Evolutionary conservation across 2,888 invertebrate genomes (phyloP).

Genomic region (Pandemis corylana): DNA sequence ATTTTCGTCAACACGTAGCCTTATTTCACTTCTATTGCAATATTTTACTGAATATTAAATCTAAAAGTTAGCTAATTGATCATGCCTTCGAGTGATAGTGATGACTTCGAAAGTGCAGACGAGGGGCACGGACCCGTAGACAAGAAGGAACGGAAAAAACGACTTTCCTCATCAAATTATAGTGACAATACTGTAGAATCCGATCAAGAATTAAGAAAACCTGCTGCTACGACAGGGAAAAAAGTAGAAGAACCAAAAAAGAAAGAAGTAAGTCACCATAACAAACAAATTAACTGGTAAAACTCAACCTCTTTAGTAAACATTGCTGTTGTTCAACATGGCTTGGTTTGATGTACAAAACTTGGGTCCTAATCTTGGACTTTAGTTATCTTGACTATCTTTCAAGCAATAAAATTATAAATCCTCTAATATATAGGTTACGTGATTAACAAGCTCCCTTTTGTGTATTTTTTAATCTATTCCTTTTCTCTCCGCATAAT

Average conservation of each 20-base stretch:
- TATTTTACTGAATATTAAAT: constrained; percentile 37
- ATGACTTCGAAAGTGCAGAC: constrained; percentile 91
- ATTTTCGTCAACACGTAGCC: constrained; percentile 48
- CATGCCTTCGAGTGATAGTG: constrained; percentile 91
- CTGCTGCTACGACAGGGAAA: constrained; percentile 44
- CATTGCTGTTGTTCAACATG: not conserved
- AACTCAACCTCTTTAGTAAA: not conserved
- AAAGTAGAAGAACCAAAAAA: constrained; percentile 44
- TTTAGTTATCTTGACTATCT: constrained; percentile 20
- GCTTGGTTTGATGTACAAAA: too few species aligned
- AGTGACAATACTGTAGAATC: constrained; percentile 69
- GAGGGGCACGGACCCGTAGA: constrained; percentile 82
- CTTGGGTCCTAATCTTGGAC: not conserved
- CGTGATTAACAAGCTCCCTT: not conserved
- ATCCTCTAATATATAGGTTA: not conserved
- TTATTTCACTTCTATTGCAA: constrained; percentile 11
- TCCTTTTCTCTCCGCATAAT: too few species aligned
- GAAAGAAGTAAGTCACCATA: constrained; percentile 44
- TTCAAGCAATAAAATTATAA: constrained; percentile 7
- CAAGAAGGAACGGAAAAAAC: constrained; percentile 70
- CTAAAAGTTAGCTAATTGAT: constrained; percentile 22
- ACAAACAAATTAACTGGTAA: not conserved
- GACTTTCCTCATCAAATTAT: constrained; percentile 73
- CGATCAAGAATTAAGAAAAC: constrained; percentile 54
- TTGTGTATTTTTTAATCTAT: too few species aligned